These are phyloP conservation scores for Sapayoa aenigma DNA, from an alignment of 2,113 vertebrate genomes.

Conservation along the genomic window DNA sequence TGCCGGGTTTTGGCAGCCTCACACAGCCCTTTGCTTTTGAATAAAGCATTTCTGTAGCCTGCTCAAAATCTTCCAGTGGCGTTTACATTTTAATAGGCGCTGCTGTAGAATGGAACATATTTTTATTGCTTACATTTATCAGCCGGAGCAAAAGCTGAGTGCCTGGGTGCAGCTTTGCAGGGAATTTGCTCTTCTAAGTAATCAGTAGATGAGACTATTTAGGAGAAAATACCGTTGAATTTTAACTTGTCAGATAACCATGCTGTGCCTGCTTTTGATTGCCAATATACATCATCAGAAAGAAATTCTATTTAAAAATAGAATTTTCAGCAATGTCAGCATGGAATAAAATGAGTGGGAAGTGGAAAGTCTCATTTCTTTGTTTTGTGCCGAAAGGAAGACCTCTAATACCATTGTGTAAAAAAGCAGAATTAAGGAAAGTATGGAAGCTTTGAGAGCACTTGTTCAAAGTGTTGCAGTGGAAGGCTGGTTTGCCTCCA, in stretches of 20 bases:
- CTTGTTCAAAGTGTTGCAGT: rapidly evolving
- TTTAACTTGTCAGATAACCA: background rate
- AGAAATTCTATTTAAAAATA: background rate
- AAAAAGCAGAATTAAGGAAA: background rate
- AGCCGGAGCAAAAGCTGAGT: background rate
- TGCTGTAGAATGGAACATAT: constrained; percentile 49
- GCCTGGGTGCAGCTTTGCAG: constrained; percentile 4
- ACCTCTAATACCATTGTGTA: background rate
- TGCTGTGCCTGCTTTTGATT: background rate
- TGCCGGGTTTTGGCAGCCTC: background rate
- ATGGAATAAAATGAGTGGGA: background rate
- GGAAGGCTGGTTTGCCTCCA: background rate
- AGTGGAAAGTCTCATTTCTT: background rate
- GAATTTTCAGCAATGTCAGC: background rate
- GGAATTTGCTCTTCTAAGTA: background rate
- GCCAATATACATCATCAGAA: background rate
- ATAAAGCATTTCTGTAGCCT: constrained; percentile 74
- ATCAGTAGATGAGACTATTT: background rate
- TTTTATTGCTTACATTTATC: constrained; percentile 70
- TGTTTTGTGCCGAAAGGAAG: background rate
- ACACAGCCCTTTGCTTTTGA: constrained; percentile 10
- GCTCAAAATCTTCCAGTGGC: constrained; percentile 55
- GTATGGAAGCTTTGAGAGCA: background rate
- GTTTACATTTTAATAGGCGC: constrained; percentile 76
- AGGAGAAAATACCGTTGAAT: background rate